Conservation (phyloP, 2,797 vertebrate species). For the Hoplostethus mediterraneus region DNA sequence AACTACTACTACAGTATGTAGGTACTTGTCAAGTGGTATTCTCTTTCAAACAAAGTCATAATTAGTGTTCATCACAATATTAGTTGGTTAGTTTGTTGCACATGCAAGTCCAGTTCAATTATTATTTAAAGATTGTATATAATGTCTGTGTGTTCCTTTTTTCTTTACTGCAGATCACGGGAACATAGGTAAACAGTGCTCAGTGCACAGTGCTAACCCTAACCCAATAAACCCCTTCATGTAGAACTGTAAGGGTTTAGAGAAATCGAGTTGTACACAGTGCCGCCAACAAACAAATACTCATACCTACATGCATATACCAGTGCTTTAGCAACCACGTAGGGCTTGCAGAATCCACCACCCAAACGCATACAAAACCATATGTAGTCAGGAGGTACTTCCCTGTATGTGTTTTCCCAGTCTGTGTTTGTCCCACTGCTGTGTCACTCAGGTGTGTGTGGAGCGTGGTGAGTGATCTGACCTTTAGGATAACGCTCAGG, state of each 20-base stretch:
- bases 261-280: not conserved
- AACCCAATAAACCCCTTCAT: not conserved
- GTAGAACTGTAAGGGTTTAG: slow-evolving; percentile 2
- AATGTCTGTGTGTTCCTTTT: not conserved
- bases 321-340: not conserved
- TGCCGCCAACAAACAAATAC: not conserved
- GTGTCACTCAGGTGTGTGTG: slow-evolving; percentile 20
- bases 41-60: not conserved
- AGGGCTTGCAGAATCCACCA: not conserved
- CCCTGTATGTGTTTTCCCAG: not conserved
- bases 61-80: not conserved
- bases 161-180: slow-evolving; percentile 74
- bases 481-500: slow-evolving; percentile 27
- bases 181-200: slow-evolving; percentile 70
- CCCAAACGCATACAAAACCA: not conserved
- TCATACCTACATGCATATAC: slow-evolving; percentile 13
- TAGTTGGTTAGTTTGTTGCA: not conserved
- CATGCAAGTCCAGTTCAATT: not conserved
- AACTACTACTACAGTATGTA: no score
- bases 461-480: slow-evolving; percentile 24
- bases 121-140: not conserved
- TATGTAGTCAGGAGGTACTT: not conserved
- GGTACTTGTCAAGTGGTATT: not conserved
- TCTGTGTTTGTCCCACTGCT: slow-evolving; percentile 22
- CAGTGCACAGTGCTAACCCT: not conserved